Base-by-base conservation (phyloP, 2,888 invertebrate species). In the Fragum sueziense region DNA sequence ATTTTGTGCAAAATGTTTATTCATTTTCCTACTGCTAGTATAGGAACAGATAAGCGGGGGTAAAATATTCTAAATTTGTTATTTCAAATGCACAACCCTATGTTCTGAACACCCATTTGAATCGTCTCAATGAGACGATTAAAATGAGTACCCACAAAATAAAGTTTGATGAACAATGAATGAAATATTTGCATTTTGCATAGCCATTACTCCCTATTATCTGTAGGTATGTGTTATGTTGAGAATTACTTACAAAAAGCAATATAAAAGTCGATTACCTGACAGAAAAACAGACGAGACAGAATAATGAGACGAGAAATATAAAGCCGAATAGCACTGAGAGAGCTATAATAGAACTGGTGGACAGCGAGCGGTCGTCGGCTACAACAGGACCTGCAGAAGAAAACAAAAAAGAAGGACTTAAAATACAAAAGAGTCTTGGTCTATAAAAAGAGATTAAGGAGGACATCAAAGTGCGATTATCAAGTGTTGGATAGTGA, bases 291-390 rank as follows among this genome's bases (percentile, higher is more conserved):
- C 67, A 37, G 67, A 67, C 34, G 37, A 37, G 25, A 20, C 17
- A 33, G 11, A 67, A 25, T 2, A 41, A 4, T 6, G 4, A 17
- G 41, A 41, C 37, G 20, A 33, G 11, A 17, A 37, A 14, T 17
- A 67, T n/a, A 33, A 67, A 67, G 34, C 67, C 67, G 41, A 67
- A 67, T n/a, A 67, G 37, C n/a, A 41, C 34, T 11, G 67, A 34
- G 20, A 67, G 37, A n/a, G 37, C 67, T n/a, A 67, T 37, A 37
- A 67, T 37, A 37, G 67, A 34, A 41, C 37, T 37, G 9, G 25
- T 25, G 2, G 67, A 37, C 25, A 67, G 57, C 2, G 57, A 57
- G 2, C 57, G 57, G 27, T 57, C 57, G 57, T 57, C 57, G 9
- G 9, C 57, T 11, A 27, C 57, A 14, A 14, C 57, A 57, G 25